Evolutionary conservation across 2,888 invertebrate species (phyloP), one percentile per base, ranked within the genome.

Genomic region (Merodon equestris): DNA sequence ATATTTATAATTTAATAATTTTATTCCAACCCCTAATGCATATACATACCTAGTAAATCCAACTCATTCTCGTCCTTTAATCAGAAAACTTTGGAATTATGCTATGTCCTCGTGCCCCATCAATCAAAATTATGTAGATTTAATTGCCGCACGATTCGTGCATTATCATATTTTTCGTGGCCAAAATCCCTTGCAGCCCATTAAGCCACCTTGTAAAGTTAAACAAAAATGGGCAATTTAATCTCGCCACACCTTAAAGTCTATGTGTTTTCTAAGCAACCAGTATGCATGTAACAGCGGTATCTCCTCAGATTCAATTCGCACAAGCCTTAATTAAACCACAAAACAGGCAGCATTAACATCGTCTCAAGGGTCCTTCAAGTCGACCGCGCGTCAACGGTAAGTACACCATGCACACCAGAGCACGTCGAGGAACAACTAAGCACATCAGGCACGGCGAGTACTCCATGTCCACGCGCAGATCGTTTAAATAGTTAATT

Each of bases 401-500:
- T 44, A 44, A 61, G 61, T 42, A 50, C 40, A 27, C 42, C 47
- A 27, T 13, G 9, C 5, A 15, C n/a, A n/a, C 5, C 9, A 50
- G 36, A 34, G 44, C 13, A 18, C n/a, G n/a, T n/a, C n/a, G n/a
- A n/a, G n/a, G n/a, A n/a, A n/a, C n/a, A n/a, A n/a, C n/a, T n/a
- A n/a, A n/a, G n/a, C n/a, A n/a, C n/a, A n/a, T n/a, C n/a, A n/a
- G n/a, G n/a, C n/a, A n/a, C n/a, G n/a, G n/a, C n/a, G n/a, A n/a
- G n/a, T n/a, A n/a, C n/a, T n/a, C 68, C 15, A 17, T 61, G 73
- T 79, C 63, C 74, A 60, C 58, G 63, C 53, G 77, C 54, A 53
- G 17, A 74, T 45, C 73, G 64, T 68, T 74, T 74, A 68, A 79
- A 79, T 74, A 79, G 74, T 79, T 79, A 79, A 79, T 68, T 74